phyloP scores from a whole-genome alignment of 1,140 invertebrate species.

The Platyscapa corneri region DNA sequence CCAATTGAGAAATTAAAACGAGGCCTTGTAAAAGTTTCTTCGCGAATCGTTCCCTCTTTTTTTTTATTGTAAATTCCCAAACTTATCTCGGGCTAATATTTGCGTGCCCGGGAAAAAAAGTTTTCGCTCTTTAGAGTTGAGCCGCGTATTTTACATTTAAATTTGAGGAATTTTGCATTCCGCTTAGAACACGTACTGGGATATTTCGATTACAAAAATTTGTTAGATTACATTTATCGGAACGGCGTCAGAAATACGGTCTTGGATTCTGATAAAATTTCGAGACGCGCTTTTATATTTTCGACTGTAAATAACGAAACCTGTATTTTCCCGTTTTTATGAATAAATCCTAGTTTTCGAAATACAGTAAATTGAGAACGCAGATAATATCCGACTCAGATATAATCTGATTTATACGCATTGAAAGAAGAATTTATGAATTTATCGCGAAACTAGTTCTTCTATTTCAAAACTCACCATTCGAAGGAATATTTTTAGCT shows the following conservation, averaged over 20 bases:
- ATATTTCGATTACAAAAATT: conserved; percentile 14
- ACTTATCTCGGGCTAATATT: background rate
- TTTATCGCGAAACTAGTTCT: background rate
- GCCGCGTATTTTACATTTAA: background rate
- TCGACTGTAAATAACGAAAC: background rate
- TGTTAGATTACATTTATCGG: conserved; percentile 16
- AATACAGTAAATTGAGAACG: background rate
- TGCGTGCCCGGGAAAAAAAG: background rate
- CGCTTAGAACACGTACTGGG: background rate
- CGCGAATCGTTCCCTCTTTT: background rate
- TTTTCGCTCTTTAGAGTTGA: background rate
- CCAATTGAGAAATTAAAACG: too few relatives aligned
- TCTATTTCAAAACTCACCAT: background rate
- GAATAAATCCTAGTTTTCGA: background rate
- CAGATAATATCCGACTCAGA: conserved; percentile 4
- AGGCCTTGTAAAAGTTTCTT: too few relatives aligned
- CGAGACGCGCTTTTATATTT: background rate
- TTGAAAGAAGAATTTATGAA: background rate
- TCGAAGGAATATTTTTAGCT: background rate
- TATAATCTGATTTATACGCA: conserved; percentile 19
- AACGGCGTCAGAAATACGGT: background rate
- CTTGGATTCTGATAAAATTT: background rate
- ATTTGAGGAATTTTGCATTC: conserved; percentile 1
- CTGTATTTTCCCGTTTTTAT: background rate
- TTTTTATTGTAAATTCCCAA: background rate